Evolutionary conservation across 2,113 vertebrate species (phyloP), one percentile per base, ranked within the genome.

Genomic region (Rhombomys opimus): DNA sequence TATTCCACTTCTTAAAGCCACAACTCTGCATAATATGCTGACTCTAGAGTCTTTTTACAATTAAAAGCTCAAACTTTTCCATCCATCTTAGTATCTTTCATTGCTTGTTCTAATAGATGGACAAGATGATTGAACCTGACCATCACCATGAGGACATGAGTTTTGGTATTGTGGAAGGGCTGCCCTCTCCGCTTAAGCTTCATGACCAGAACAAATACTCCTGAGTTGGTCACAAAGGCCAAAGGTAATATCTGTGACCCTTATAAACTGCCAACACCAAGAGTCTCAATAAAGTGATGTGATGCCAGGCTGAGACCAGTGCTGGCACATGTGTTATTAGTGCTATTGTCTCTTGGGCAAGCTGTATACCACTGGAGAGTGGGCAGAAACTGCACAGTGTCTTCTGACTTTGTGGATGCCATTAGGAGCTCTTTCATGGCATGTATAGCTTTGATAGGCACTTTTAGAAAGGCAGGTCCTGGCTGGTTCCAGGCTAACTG

Each of bases 1-100:
- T 38, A 86, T 93, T 87, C 63, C 20, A 68, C n/a, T 76, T 93
- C 52, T 25, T 84, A 30, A 88, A 96, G 15, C 38, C 27, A 72
- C 50, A 68, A 20, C 32, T 82, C 76, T 73, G 12, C 17, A 25
- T 32, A 67, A 68, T 68, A 59, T 63, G 14, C 38, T 41, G 63
- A 77, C 52, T 68, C 41, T 41, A 50, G 76, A 89, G 30, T 3
- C n/a, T 27, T 38, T 67, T 94, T 46, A 89, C 72, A 91, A 67
- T 30, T 38, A 14, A 38, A 12, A 95, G 91, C 30, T 86, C 46
- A 65, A 59, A 38, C 14, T 61, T 52, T 2, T 75, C 18, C 46
- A 63, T 54, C 35, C n/a, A 90, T 30, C 25, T 23, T n/a, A 77
- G 22, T 73, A 50, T 81, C 50, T 87, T 1, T 25, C 35, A 11